Conservation (phyloP, 2,888 invertebrate species). For the Elmis aenea region DNA sequence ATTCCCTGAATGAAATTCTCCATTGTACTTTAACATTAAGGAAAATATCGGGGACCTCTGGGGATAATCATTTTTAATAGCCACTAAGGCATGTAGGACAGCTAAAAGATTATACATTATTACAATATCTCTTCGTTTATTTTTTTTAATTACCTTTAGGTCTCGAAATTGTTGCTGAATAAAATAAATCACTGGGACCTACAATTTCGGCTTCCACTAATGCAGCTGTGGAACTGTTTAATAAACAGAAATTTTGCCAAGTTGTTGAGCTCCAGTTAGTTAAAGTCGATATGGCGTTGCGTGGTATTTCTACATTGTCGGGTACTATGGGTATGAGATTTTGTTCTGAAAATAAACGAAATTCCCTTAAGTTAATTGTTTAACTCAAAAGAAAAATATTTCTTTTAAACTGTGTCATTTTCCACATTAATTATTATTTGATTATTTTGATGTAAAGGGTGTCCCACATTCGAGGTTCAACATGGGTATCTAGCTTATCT, state of each 20-base stretch:
- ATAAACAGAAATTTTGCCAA: conserved; percentile 62
- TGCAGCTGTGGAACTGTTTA: conserved; percentile 49
- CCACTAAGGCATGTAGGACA: conserved; percentile 70
- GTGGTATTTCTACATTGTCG: conserved; percentile 41
- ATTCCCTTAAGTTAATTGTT: no score
- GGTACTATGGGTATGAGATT: conserved; percentile 38
- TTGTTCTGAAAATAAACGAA: conserved; percentile 38
- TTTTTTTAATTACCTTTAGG: conserved; percentile 59
- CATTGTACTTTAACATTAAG: conserved; percentile 69
- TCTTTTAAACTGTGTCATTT: no score
- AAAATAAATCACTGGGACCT: conserved; percentile 62
- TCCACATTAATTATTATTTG: no score
- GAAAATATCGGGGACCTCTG: conserved; percentile 71
- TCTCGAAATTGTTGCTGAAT: conserved; percentile 73
- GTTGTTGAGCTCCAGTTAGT: conserved; percentile 66
- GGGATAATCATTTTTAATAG: conserved; percentile 81
- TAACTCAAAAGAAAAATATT: no score
- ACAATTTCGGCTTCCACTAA: conserved; percentile 57
- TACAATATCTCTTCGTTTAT: no score
- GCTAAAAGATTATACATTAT: no score
- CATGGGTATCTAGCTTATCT: no score
- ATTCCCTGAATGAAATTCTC: conserved; percentile 58
- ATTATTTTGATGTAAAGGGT: no score
- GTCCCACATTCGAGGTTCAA: no score
- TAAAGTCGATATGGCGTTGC: conserved; percentile 56